Conservation (phyloP, 1,140 invertebrate genomes). For the Holotrichia oblita region DNA sequence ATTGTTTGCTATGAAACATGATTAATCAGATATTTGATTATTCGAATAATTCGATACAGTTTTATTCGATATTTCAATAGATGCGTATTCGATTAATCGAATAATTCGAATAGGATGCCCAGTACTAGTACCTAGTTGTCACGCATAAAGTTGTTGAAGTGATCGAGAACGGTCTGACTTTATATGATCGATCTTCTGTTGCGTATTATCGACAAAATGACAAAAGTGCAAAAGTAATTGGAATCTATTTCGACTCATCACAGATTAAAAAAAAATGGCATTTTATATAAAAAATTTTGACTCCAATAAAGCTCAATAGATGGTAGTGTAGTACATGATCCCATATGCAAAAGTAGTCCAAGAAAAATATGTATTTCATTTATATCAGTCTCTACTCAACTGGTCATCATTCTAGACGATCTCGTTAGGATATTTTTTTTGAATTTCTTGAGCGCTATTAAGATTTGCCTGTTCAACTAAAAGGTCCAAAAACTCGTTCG, state of each 20-base stretch:
- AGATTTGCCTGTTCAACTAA: constrained; percentile 40
- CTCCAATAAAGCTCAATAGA: constrained; percentile 40
- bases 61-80: no score
- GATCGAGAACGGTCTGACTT: no score
- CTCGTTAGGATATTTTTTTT: constrained; percentile 40
- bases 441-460: constrained; percentile 43
- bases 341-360: no score
- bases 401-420: constrained; percentile 38
- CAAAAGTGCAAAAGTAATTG: constrained; percentile 33
- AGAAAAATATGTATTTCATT: constrained; percentile 40
- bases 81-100: no score
- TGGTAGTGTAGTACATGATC: constrained; percentile 42
- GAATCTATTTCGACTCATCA: no score
- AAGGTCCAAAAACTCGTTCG: constrained; percentile 33
- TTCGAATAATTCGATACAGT: no score
- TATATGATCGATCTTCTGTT: no score
- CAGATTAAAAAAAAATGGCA: constrained; percentile 24
- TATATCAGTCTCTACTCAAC: constrained; percentile 39
- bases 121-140: constrained; percentile 49
- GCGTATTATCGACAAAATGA: constrained; percentile 26
- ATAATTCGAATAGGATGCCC: no score
- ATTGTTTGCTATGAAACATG: no score
- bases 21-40: no score
- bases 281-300: constrained; percentile 18
- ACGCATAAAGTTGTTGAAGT: neutral